Evolutionary conservation across 2,797 vertebrate genomes (phyloP).

Genomic region (Microcaecilia unicolor): DNA sequence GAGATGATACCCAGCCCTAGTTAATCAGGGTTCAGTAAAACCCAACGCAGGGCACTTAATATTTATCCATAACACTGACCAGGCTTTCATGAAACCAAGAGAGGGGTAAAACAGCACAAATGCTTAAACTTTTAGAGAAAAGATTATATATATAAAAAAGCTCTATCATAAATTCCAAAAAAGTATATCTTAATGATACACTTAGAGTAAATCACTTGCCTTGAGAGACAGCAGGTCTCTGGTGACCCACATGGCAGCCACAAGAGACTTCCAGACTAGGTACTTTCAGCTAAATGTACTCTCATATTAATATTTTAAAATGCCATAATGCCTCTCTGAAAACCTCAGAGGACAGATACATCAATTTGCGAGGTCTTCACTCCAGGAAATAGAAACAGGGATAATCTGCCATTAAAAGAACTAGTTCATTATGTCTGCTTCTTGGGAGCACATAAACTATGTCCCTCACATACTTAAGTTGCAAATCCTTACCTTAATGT

Average conservation of each 20-base stretch:
- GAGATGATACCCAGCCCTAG: conserved; percentile 77
- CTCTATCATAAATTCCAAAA: conserved; percentile 60
- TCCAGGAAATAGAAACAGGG: conserved; percentile 82
- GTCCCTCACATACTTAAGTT: conserved; percentile 76
- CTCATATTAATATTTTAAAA: conserved; percentile 99
- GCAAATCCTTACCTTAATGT: conserved; percentile 81
- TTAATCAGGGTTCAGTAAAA: conserved; percentile 69
- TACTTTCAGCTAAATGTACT: conserved; percentile 97
- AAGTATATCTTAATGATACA: conserved; percentile 85
- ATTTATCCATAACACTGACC: conserved; percentile 48
- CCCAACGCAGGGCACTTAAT: conserved; percentile 40
- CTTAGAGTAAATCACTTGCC: conserved; percentile 88
- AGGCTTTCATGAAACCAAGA: conserved; percentile 45
- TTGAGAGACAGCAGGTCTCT: conserved; percentile 81
- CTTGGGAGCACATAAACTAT: conserved; percentile 74
- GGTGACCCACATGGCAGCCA: conserved; percentile 83
- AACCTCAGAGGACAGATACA: conserved; percentile 87
- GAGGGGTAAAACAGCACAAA: conserved; percentile 49
- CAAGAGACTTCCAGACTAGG: conserved; percentile 82
- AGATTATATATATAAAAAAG: conserved; percentile 56
- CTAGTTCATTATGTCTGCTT: conserved; percentile 80
- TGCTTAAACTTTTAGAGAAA: conserved; percentile 65
- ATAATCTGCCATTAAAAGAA: conserved; percentile 87
- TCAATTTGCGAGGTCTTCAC: conserved; percentile 90
- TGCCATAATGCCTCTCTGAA: conserved; percentile 89